Base-by-base conservation (phyloP, 2,888 invertebrate species). In the Andrena chrysosceles region DNA sequence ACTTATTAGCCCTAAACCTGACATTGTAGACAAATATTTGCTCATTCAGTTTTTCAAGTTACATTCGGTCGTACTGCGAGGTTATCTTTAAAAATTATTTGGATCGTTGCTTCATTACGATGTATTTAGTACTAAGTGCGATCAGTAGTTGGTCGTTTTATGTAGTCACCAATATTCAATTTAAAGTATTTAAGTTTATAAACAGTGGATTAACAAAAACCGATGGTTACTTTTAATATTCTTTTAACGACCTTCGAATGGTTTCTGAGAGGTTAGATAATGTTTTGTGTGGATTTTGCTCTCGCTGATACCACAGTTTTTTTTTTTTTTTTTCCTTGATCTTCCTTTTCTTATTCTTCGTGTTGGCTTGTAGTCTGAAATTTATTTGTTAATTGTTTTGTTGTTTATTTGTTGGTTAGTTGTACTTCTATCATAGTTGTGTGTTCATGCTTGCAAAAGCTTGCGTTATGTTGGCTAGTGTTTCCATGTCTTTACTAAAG, bases 1-100 rank as follows among this genome's bases (percentile, higher is more conserved):
- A 82, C 89, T 86, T 79, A 93, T 90, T 56, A 92, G 89, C 76
- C 84, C 86, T 42, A 93, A 89, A 8, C 90, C 92, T 20, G 92
- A 85, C 93, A 93, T 92, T 42, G 8, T 74, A 3, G 26, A 26
- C 8, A 75, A 62, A 48, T 48, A 20, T 56, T 67, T 59, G 29
- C 29, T 69, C 10, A 23, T 56, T 20, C 10, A 10, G 23, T 56
- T 26, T 56, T 31, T 8, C 23, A 26, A 33, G 0, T 29, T 42
- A 33, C 3, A 23, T n/a, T 63, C 23, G 49, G 23, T 49, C 10
- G 78, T 60, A 20, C 6, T 20, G 66, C 26, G 1, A 60, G 72
- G 66, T 72, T 80, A 80, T 66, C 8, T 60, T 52, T 54, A 48
- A 1, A n/a, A 48, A 10, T 62, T 23, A 6, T 73, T 73, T 31